These are phyloP conservation scores for Tetranychus urticae DNA, from an alignment of 1,140 invertebrate genomes.

Conservation along the genomic window DNA sequence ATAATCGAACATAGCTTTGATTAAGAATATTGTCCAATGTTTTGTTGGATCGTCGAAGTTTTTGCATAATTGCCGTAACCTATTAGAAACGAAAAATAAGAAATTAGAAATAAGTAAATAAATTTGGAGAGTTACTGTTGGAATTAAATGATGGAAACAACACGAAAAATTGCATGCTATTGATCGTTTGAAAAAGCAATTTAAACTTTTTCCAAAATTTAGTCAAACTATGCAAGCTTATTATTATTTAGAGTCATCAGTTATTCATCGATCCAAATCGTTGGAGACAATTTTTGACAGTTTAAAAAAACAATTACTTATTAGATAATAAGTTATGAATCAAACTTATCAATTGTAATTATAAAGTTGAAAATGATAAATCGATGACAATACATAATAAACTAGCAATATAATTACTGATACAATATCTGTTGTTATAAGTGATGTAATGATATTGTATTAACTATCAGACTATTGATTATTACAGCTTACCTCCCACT, in stretches of 20 bases:
- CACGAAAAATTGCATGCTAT: not conserved
- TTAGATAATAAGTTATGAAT: too few species aligned
- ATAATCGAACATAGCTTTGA: not conserved
- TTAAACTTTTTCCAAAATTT: too few species aligned
- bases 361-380: not conserved
- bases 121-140: too few species aligned
- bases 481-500: constrained; percentile 46
- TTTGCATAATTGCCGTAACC: not conserved
- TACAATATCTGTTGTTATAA: not conserved
- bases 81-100: not conserved
- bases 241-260: too few species aligned
- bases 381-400: not conserved
- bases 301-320: too few species aligned
- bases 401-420: not conserved
- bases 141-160: not conserved
- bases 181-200: too few species aligned
- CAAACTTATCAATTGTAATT: not conserved
- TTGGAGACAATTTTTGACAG: too few species aligned
- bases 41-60: not conserved
- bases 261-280: too few species aligned
- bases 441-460: not conserved
- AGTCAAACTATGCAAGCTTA: too few species aligned
- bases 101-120: not conserved
- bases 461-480: not conserved
- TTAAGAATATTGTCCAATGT: not conserved